A percentile compares a stretch with the other conserved stretches of the same genome.
phyloP scores from a whole-genome alignment of 2,113 vertebrate species.

The Campylomormyrus tamandua region DNA sequence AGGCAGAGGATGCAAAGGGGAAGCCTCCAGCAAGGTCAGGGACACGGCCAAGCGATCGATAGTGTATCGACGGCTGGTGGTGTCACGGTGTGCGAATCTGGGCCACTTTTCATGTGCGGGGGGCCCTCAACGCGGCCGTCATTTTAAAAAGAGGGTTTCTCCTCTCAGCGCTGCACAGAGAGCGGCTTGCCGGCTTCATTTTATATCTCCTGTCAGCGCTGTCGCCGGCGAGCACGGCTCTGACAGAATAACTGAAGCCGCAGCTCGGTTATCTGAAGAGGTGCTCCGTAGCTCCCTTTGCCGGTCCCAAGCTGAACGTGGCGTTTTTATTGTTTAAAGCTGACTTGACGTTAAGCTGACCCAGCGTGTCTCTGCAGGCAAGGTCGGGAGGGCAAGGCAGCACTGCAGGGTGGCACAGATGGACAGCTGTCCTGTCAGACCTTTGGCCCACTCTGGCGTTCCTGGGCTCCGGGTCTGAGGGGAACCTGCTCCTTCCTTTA shows the following conservation, averaged over 20 bases:
- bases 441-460: background rate
- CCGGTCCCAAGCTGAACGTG: background rate
- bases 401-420: background rate
- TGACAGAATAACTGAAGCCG: background rate
- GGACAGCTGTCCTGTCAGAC: background rate
- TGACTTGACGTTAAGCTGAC: background rate
- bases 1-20: conserved; percentile 40
- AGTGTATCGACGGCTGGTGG: conserved; percentile 60
- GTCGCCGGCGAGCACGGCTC: background rate
- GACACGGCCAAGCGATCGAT: conserved; percentile 54
- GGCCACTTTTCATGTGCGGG: conserved; percentile 28
- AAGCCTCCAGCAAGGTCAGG: conserved; percentile 59
- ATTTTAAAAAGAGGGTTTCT: background rate
- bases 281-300: background rate
- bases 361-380: background rate
- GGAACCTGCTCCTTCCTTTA: background rate
- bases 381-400: background rate
- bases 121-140: background rate
- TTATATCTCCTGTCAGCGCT: background rate
- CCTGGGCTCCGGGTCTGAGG: background rate
- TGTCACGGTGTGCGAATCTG: conserved; percentile 48
- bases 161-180: background rate
- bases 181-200: background rate
- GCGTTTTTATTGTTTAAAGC: background rate
- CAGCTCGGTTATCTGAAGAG: background rate